A percentile compares a stretch with the other conserved stretches of the same genome.
phyloP scores from a whole-genome alignment of 2,113 vertebrate genomes.

The Lagopus leucura region DNA sequence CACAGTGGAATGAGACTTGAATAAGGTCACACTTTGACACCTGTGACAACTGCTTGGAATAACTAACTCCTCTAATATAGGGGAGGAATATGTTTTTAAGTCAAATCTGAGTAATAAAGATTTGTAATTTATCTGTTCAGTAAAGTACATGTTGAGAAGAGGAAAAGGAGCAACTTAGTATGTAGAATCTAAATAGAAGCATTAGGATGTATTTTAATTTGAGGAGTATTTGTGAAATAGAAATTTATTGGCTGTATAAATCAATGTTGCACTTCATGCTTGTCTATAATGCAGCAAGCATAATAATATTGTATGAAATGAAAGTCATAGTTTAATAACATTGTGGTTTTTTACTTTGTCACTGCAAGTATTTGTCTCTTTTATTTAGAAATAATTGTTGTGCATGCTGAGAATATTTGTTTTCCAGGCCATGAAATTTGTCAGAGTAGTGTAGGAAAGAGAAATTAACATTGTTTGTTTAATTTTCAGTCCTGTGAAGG shows the following conservation, averaged over 20 bases:
- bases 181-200: not conserved
- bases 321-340: not conserved
- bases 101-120: not conserved
- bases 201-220: not conserved
- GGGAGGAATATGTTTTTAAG: not conserved
- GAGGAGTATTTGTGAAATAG: not conserved
- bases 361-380: not conserved
- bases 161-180: not conserved
- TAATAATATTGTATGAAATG: not conserved
- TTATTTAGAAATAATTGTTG: not conserved
- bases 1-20: not conserved
- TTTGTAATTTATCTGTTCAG: not conserved
- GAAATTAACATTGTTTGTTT: constrained; percentile 50
- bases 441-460: not conserved
- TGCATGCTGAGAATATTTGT: not conserved
- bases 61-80: not conserved
- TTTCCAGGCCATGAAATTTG: not conserved
- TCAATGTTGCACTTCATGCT: not conserved
- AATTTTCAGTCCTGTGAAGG: constrained; percentile 88
- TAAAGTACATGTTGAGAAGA: not conserved
- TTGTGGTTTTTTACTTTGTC: not conserved
- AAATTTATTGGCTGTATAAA: not conserved
- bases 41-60: not conserved
- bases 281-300: not conserved
- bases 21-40: not conserved